Evolutionary conservation across 2,888 invertebrate species (phyloP).

Genomic region (Tethea ocularis): DNA sequence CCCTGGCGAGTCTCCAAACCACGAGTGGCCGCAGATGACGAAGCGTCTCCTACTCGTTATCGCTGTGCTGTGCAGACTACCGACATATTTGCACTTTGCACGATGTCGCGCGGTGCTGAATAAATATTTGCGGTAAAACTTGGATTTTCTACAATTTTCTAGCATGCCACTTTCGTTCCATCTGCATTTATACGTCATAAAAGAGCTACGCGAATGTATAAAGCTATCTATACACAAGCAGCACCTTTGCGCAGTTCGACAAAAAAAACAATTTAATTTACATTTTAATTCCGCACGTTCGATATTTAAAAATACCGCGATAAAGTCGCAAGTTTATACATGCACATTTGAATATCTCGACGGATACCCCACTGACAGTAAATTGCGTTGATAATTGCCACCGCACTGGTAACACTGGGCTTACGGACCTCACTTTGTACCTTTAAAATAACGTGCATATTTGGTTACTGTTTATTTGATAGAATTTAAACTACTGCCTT

Average conservation of each 20-base stretch:
- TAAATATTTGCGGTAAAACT: background rate
- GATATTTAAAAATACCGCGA: background rate
- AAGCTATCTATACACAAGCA: background rate
- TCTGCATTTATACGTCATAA: no score
- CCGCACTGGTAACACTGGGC: background rate
- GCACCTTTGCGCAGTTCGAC: background rate
- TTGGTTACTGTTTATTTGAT: background rate
- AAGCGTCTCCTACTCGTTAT: conserved; percentile 63
- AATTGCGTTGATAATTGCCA: conserved; percentile 3
- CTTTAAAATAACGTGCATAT: background rate
- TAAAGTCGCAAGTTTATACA: conserved; percentile 7
- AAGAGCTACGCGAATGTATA: no score
- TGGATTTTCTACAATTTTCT: background rate
- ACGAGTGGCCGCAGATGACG: conserved; percentile 73
- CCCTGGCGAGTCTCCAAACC: conserved; percentile 71
- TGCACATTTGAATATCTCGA: conserved; percentile 15
- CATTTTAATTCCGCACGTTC: conserved; percentile 7
- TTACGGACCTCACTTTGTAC: background rate
- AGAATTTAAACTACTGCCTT: background rate
- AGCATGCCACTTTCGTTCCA: background rate
- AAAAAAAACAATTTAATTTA: background rate
- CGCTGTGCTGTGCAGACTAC: conserved; percentile 37
- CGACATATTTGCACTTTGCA: conserved; percentile 30
- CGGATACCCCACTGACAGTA: background rate
- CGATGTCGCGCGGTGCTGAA: background rate